Evolutionary conservation across 1,140 invertebrate species (phyloP), one percentile per base, ranked within the genome.

Genomic region (Pseudomyrmex dendroicus): DNA sequence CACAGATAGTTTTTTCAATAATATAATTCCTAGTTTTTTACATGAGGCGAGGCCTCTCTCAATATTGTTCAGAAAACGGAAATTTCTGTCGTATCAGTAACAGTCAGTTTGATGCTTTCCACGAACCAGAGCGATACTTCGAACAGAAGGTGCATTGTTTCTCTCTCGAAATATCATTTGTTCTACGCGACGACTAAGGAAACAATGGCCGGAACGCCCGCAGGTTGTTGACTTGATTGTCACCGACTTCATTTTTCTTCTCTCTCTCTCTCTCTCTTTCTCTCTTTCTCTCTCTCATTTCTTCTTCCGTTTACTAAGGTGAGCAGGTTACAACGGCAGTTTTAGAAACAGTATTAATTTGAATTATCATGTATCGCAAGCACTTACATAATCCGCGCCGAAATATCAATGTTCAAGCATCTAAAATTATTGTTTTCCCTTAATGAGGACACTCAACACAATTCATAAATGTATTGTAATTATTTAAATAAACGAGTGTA

Each of bases 201-300:
- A 89, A 90, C 89, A 90, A 90, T 90, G 83, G 87, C 73, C 87
- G 87, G 85, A 91, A 91, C 89, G 84, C 83, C 83, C 85, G 82
- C 85, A 90, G 90, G 91, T 90, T 91, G 89, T 91, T 91, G 91
- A 91, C 90, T 91, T 84, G 83, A 89, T 89, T 89, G 88, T 89
- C 88, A 89, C 74, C 89, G 62, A 67, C 76, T 88, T 86, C 74
- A 84, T 87, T 85, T 89, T 59, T 78, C 64, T 80, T 56, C 54
- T 50, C 68, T 80, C 63, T 83, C 73, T 48, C 62, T 74, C 73
- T 66, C 74, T 35, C 25, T 74, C 73, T 66, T 70, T 35, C 25
- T 5, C 25, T 35, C 25, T 35, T 4, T 80, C 68, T 83, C 66
- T 48, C 73, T 82, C 73, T 72, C 70, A 46, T 22, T 80, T 80